Conservation (phyloP, 2,797 vertebrate species). For the Picus viridis region DNA sequence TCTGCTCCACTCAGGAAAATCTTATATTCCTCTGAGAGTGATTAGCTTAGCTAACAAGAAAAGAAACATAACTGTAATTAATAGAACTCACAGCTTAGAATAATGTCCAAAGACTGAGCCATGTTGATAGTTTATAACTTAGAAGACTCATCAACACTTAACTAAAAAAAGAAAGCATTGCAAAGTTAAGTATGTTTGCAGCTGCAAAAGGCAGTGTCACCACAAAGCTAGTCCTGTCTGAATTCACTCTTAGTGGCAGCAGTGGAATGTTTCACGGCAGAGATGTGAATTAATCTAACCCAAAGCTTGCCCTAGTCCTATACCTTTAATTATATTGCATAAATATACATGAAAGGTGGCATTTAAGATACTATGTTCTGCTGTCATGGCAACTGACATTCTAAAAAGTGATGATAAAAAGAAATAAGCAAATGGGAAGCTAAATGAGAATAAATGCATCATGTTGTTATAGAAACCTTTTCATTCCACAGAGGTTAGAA, state of each 20-base stretch:
- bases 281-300: not conserved
- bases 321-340: not conserved
- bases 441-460: not conserved
- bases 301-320: not conserved
- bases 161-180: not conserved
- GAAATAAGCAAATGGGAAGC: slow-evolving; percentile 29
- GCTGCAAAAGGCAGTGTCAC: not conserved
- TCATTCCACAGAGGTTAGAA: not conserved
- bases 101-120: slow-evolving; percentile 15
- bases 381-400: slow-evolving; percentile 62
- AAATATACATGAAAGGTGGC: not conserved
- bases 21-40: not conserved
- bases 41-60: slow-evolving; percentile 30
- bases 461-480: slow-evolving; percentile 30
- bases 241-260: not conserved
- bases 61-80: slow-evolving; percentile 29
- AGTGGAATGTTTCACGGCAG: not conserved
- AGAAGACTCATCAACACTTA: slow-evolving; percentile 12
- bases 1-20: not conserved
- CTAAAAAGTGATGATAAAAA: slow-evolving; percentile 1
- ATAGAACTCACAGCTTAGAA: slow-evolving; percentile 28
- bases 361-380: slow-evolving; percentile 8
- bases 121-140: not conserved
- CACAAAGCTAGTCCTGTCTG: not conserved
- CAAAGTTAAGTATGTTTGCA: not conserved